These are phyloP conservation scores for Pocillopora meandrina DNA, from an alignment of 92 coral and sea anemone genomes.

Conservation along the genomic window DNA sequence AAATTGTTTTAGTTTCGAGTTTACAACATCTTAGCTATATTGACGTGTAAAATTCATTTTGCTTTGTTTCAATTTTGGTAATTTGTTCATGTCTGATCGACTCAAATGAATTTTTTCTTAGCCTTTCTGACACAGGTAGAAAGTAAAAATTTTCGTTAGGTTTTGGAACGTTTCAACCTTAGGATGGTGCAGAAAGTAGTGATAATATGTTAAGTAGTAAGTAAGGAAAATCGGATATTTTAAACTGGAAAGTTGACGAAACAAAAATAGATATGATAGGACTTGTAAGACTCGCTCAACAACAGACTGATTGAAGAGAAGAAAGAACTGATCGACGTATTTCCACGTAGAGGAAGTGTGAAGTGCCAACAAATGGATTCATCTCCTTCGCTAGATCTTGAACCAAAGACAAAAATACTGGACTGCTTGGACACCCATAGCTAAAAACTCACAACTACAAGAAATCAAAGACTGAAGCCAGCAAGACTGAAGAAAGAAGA, in stretches of 20 bases:
- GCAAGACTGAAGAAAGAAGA: neutral
- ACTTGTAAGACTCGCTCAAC: neutral
- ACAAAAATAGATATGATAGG: neutral
- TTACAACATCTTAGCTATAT: neutral
- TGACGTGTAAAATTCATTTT: constrained; percentile 26
- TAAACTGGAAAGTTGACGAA: neutral
- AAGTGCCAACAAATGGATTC: constrained; percentile 18
- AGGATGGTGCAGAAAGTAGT: neutral
- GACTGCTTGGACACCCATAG: neutral
- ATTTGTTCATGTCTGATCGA: constrained; percentile 11
- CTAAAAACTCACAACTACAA: neutral
- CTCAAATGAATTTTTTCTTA: neutral
- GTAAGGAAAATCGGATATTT: constrained; percentile 1
- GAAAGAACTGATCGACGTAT: no score
- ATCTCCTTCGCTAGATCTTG: constrained; percentile 42
- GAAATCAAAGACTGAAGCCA: neutral
- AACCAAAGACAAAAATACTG: constrained; percentile 19
- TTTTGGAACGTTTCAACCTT: neutral
- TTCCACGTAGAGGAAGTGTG: constrained; percentile 8
- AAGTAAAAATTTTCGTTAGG: neutral
- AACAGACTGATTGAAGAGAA: no score
- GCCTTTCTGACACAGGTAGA: neutral
- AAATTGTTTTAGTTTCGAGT: constrained; percentile 28
- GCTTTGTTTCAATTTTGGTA: constrained; percentile 28
- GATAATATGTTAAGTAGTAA: neutral